Evolutionary conservation across 35 echinoderm and acorn worm species (phyloP).

Genomic region (Hemicentrotus pulcherrimus): DNA sequence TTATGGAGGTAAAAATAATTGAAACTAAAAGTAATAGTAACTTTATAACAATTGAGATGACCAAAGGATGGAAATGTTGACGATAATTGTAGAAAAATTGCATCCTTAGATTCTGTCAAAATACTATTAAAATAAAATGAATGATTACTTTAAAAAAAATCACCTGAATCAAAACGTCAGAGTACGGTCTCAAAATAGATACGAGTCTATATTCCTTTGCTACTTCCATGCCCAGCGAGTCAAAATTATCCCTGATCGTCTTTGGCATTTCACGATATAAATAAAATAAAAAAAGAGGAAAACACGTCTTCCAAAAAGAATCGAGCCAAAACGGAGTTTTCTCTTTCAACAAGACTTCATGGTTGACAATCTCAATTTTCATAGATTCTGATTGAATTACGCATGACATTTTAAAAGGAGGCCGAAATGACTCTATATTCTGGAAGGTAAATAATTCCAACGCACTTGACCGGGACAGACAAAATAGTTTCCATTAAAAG

Average conservation of each 20-base stretch:
- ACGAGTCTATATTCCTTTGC: too few relatives aligned
- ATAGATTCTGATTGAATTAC: constrained; percentile 13
- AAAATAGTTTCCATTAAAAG: neutral
- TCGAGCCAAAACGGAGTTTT: neutral
- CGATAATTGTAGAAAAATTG: too few relatives aligned
- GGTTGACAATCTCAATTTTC: neutral
- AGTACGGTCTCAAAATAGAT: too few relatives aligned
- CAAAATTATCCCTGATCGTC: neutral
- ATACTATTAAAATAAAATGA: too few relatives aligned
- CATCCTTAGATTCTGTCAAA: too few relatives aligned
- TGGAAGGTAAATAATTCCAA: neutral
- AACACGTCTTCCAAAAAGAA: neutral
- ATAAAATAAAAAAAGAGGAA: neutral
- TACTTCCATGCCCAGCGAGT: neutral
- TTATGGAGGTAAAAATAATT: too few relatives aligned
- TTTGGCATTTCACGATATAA: neutral
- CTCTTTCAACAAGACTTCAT: neutral
- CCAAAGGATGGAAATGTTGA: too few relatives aligned
- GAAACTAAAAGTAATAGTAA: too few relatives aligned
- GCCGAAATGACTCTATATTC: neutral
- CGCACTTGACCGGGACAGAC: neutral
- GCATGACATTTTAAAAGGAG: constrained; percentile 18
- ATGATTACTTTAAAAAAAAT: too few relatives aligned
- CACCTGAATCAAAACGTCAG: too few relatives aligned
- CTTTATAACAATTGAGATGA: too few relatives aligned